Conservation (phyloP, 2,888 invertebrate species). For the Papilio protenor region DNA sequence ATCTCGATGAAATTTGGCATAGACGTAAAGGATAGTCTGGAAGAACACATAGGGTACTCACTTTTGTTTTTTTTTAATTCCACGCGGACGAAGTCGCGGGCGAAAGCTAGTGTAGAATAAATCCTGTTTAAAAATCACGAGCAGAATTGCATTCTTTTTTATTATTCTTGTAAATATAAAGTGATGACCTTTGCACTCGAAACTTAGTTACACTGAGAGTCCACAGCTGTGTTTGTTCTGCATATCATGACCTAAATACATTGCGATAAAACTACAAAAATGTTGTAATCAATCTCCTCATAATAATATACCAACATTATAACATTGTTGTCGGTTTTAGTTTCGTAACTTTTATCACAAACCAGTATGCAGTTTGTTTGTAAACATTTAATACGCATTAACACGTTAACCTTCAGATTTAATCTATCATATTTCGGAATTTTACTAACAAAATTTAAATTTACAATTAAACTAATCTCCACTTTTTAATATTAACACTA, state of each 20-base stretch:
- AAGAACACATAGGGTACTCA: no score
- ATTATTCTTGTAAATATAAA: neutral
- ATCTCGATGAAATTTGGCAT: no score
- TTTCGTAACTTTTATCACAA: neutral
- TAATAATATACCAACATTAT: neutral
- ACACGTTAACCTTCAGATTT: neutral
- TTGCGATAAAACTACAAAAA: neutral
- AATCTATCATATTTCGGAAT: neutral
- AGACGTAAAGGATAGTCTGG: no score
- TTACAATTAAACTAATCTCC: no score
- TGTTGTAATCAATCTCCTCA: neutral
- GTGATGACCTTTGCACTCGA: neutral
- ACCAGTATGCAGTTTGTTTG: conserved; percentile 7
- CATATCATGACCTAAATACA: neutral
- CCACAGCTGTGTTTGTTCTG: neutral
- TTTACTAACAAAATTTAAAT: neutral
- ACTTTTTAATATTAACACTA: neutral
- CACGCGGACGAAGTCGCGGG: no score
- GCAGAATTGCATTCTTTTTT: neutral
- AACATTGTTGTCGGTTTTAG: neutral
- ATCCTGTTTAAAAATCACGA: neutral
- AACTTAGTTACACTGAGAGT: neutral
- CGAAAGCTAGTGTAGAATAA: no score
- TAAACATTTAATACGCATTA: neutral
- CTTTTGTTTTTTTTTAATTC: no score